phyloP scores from a whole-genome alignment of 2,888 invertebrate genomes.

The Drosophila engyochracea region DNA sequence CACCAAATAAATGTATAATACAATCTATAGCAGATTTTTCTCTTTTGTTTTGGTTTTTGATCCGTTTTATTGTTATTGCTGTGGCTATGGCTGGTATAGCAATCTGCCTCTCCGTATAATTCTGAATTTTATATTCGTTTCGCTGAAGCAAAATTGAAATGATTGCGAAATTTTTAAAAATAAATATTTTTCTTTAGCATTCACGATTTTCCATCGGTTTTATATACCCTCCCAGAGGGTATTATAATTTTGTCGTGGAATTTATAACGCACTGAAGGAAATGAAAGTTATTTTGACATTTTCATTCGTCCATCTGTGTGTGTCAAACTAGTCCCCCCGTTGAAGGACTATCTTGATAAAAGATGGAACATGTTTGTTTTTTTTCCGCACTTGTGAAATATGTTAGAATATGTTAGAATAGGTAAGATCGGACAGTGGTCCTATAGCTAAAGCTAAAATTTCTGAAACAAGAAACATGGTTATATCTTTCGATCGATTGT shows the following conservation, averaged over 20 bases:
- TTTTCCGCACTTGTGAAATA: neutral
- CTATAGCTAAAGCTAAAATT: neutral
- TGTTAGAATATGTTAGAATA: neutral
- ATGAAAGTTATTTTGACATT: neutral
- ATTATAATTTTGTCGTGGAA: neutral
- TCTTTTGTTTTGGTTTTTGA: slow-evolving; percentile 45
- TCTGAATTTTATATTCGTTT: slow-evolving; percentile 43
- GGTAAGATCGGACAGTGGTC: neutral
- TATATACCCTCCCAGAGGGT: neutral
- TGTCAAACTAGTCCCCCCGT: neutral
- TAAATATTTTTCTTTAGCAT: slow-evolving; percentile 71
- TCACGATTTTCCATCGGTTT: slow-evolving; percentile 55
- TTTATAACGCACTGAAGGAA: neutral
- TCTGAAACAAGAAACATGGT: neutral
- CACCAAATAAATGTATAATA: slow-evolving; percentile 63
- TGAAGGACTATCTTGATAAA: neutral
- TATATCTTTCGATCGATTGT: neutral
- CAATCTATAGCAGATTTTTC: slow-evolving; percentile 30
- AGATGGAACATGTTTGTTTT: neutral
- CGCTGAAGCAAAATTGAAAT: slow-evolving; percentile 66
- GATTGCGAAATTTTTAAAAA: slow-evolving; percentile 81
- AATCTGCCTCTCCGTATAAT: slow-evolving; percentile 32
- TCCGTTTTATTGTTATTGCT: slow-evolving; percentile 43
- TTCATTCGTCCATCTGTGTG: neutral
- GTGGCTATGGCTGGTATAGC: slow-evolving; percentile 30